phyloP scores from a whole-genome alignment of 2,113 vertebrate genomes.

The Limnothrissa miodon region DNA sequence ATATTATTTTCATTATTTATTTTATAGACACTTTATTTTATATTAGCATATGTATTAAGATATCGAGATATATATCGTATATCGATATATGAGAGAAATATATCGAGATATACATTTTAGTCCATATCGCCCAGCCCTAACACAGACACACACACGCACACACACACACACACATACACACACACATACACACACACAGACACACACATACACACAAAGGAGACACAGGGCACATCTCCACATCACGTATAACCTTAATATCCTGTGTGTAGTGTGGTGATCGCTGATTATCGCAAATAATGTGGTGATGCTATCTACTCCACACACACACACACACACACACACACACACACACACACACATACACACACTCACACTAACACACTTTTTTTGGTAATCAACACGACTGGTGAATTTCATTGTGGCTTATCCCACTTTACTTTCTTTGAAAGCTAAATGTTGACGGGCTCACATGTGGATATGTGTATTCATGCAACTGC shows the following conservation, averaged over 20 bases:
- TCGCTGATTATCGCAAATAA: neutral
- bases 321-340: neutral
- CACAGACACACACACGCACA: slow-evolving; percentile 16
- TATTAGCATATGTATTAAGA: too few species aligned
- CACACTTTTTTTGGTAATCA: neutral
- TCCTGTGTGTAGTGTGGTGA: neutral
- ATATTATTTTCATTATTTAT: too few species aligned
- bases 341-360: neutral
- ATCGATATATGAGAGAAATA: too few species aligned
- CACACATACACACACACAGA: neutral
- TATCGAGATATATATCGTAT: too few species aligned
- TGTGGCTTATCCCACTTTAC: slow-evolving; percentile 26
- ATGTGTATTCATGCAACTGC: slow-evolving; percentile 48
- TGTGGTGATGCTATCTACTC: neutral
- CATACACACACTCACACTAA: neutral
- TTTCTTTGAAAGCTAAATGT: slow-evolving; percentile 19
- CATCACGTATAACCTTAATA: neutral
- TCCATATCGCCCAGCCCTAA: too few species aligned
- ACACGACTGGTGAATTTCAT: slow-evolving; percentile 21
- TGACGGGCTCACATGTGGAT: slow-evolving; percentile 35
- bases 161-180: neutral
- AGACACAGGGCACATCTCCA: neutral
- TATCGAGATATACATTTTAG: too few species aligned
- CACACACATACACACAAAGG: too few species aligned
- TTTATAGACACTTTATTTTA: too few species aligned